Evolutionary conservation across 1,140 invertebrate genomes (phyloP), one percentile per base, ranked within the genome.

Genomic region (Pogonus chalceus): DNA sequence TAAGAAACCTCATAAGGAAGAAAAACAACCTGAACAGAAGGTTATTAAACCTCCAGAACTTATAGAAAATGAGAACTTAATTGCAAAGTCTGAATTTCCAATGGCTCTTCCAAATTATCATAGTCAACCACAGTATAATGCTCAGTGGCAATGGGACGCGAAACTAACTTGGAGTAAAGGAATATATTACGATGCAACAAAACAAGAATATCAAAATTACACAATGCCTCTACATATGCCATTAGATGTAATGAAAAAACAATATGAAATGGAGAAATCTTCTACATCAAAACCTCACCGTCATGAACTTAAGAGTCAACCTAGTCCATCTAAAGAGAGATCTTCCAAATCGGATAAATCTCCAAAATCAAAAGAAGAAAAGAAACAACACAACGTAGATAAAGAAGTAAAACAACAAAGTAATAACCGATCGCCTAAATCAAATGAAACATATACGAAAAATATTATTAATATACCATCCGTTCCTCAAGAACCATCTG

Each of bases 101-200:
- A 75, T 81, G 65, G 79, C 80, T 59, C 75, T 79, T 56, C 60
- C 65, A 49, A 65, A 65, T 46, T 67, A 66, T 37, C 62, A 63
- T 23, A 46, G n/a, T 0, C 79, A 70, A 65, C 65, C 74, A 1
- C 77, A 82, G 57, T 82, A 81, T 53, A 75, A 76, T 61, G 26
- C 26, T 4, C 80, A 79, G 72, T 75, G 79, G 58, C 73, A 74
- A 2, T 82, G 80, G 80, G 78, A 82, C 10, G 71, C 76, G 39
- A 67, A 74, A 57, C 71, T 53, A 10, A 52, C 55, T 4, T 65
- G 60, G 61, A 58, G 61, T 3, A 60, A 62, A 22, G 58, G 56
- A 24, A 59, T 65, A 22, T 68, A 68, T 58, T 67, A 64, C 49
- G 64, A 68, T 53, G 58, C 62, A 20, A 57, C 55, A 2, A 66